These are phyloP conservation scores for Schizaphis graminum DNA, from an alignment of 2,888 invertebrate species.

Conservation along the genomic window DNA sequence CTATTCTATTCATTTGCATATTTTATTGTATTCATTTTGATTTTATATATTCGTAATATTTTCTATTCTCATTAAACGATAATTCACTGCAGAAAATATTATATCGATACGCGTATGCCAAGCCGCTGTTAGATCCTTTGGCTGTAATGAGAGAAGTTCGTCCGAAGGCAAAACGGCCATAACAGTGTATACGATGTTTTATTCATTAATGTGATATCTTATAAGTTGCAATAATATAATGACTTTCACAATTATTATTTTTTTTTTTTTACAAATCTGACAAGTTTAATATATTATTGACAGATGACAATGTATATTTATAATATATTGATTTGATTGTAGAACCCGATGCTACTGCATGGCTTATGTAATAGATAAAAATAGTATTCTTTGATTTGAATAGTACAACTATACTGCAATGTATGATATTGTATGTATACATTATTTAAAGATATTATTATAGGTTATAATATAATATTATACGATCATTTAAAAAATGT, in stretches of 20 bases:
- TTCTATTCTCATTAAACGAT: neutral
- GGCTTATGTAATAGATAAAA: slow-evolving; percentile 28
- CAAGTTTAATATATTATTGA: slow-evolving; percentile 40
- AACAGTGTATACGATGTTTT: slow-evolving; percentile 6
- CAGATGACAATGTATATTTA: slow-evolving; percentile 3
- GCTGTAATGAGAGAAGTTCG: slow-evolving; percentile 28
- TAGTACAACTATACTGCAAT: neutral
- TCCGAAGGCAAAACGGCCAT: slow-evolving; percentile 17
- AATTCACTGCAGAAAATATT: neutral
- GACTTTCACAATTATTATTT: slow-evolving; percentile 49
- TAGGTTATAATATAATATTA: neutral
- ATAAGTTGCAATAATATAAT: neutral
- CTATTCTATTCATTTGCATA: neutral
- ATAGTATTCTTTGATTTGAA: neutral
- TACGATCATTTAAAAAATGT: neutral
- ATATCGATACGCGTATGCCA: neutral
- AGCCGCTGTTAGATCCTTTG: neutral
- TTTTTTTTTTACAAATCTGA: neutral
- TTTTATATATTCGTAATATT: neutral
- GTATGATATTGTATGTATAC: neutral
- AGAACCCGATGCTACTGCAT: slow-evolving; percentile 35
- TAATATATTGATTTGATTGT: slow-evolving; percentile 36
- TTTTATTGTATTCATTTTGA: neutral
- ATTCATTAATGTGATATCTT: slow-evolving; percentile 20
- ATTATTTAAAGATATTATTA: neutral